phyloP scores from a whole-genome alignment of 2,888 invertebrate species.

The Mythimna loreyi region DNA sequence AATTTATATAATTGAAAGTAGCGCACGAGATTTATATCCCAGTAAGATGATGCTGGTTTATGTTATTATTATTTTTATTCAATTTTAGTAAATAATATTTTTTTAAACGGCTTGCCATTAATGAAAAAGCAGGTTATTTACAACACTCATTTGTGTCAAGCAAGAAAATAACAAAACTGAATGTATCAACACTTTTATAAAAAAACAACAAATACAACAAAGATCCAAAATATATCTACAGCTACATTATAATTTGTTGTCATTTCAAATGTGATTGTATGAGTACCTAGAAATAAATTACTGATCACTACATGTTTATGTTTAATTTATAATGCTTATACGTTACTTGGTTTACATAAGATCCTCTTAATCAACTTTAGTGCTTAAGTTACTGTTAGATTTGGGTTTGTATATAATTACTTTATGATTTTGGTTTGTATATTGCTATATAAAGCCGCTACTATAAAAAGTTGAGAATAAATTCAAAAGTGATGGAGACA shows the following conservation, averaged over 20 bases:
- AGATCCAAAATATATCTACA: not conserved
- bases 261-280: slow-evolving; percentile 53
- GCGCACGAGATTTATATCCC: slow-evolving; percentile 39
- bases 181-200: slow-evolving; percentile 16
- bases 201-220: not conserved
- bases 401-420: slow-evolving; percentile 71
- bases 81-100: slow-evolving; percentile 43
- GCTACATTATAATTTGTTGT: slow-evolving; percentile 31
- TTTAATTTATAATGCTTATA: slow-evolving; percentile 40
- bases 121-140: slow-evolving; percentile 34
- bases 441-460: slow-evolving; percentile 62
- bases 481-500: slow-evolving; percentile 71
- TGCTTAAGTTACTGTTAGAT: slow-evolving; percentile 60
- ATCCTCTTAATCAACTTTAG: slow-evolving; percentile 53
- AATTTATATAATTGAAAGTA: slow-evolving; percentile 22
- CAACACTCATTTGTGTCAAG: slow-evolving; percentile 41
- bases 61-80: slow-evolving; percentile 51
- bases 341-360: slow-evolving; percentile 40
- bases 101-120: slow-evolving; percentile 39
- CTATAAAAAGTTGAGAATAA: slow-evolving; percentile 59
- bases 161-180: slow-evolving; percentile 27
- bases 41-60: slow-evolving; percentile 43
- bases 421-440: slow-evolving; percentile 64
- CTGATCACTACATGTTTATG: slow-evolving; percentile 44
- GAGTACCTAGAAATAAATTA: slow-evolving; percentile 49